phyloP scores from a whole-genome alignment of 2,888 invertebrate genomes.

The Teleiodes luculella region DNA sequence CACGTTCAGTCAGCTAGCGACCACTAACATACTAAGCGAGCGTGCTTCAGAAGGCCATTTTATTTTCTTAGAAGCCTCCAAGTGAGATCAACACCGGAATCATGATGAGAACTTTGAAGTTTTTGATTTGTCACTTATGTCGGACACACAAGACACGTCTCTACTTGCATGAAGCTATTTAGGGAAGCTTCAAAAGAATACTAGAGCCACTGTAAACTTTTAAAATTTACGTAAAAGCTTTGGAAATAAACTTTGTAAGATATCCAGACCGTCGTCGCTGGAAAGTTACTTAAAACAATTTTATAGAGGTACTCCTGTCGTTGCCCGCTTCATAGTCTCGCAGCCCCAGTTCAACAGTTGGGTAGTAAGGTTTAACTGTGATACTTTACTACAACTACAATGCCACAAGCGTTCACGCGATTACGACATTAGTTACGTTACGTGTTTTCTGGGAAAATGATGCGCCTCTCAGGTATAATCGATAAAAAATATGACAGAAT shows the following conservation, averaged over 20 bases:
- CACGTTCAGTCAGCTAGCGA: conserved; percentile 62
- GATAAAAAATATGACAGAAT: background rate
- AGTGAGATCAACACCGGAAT: conserved; percentile 33
- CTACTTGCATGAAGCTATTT: background rate
- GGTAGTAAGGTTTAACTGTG: conserved; percentile 18
- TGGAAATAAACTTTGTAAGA: conserved; percentile 4
- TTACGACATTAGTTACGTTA: background rate
- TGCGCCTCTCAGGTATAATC: background rate
- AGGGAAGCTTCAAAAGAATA: conserved; percentile 6
- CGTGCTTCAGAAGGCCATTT: conserved; percentile 49
- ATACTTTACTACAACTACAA: background rate
- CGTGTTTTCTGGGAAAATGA: conserved; percentile 3
- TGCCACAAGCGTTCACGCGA: conserved; percentile 1
- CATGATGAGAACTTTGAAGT: conserved; percentile 26
- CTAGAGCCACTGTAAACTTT: conserved; percentile 2
- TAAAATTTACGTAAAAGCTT: conserved; percentile 6
- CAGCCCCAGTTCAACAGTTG: conserved; percentile 27
- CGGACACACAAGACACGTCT: background rate
- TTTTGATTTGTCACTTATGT: conserved; percentile 9
- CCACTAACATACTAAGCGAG: conserved; percentile 67
- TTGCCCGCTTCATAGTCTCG: conserved; percentile 13
- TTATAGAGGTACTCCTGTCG: conserved; percentile 5
- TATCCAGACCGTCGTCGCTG: background rate
- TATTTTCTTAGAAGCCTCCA: conserved; percentile 48
- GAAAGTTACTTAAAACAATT: conserved; percentile 5